These are phyloP conservation scores for Mythimna ferrago DNA, from an alignment of 2,888 invertebrate species.

Conservation along the genomic window DNA sequence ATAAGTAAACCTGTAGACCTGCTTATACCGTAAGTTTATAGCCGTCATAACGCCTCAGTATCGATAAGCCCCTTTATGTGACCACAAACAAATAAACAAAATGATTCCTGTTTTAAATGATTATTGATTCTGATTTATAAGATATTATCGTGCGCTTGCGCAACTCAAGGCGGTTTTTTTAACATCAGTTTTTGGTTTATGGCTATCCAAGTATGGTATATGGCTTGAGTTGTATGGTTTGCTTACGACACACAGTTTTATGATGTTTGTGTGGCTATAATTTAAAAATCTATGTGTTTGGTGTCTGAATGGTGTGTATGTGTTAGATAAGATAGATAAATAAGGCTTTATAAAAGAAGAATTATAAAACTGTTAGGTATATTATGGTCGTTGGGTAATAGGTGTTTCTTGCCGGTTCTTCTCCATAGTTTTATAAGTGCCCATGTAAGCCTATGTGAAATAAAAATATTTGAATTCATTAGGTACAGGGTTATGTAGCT, in stretches of 20 bases:
- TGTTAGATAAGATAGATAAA: conserved; percentile 31
- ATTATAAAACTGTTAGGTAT: neutral
- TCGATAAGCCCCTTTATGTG: conserved; percentile 42
- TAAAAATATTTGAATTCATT: too few species aligned
- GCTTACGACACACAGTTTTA: conserved; percentile 60
- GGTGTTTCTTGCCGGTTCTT: too few species aligned
- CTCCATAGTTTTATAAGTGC: too few species aligned
- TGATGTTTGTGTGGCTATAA: conserved; percentile 55
- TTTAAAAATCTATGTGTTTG: conserved; percentile 48
- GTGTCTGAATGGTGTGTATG: conserved; percentile 16
- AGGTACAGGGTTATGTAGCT: too few species aligned
- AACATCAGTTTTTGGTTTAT: conserved; percentile 57
- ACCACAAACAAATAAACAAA: conserved; percentile 53
- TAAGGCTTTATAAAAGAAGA: neutral
- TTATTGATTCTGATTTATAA: conserved; percentile 59
- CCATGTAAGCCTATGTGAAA: too few species aligned
- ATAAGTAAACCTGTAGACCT: conserved; percentile 19
- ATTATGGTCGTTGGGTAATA: too few species aligned
- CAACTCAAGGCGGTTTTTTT: conserved; percentile 49
- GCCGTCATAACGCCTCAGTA: conserved; percentile 4
- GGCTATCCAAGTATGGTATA: conserved; percentile 47
- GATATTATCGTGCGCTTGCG: conserved; percentile 52
- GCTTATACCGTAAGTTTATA: conserved; percentile 22
- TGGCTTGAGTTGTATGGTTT: conserved; percentile 48
- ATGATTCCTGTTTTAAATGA: conserved; percentile 47